Percentiles rank a stretch among this genome's conserved stretches.
Conservation (phyloP, 2,888 invertebrate genomes). For the Dasysyrphus albostriatus region DNA sequence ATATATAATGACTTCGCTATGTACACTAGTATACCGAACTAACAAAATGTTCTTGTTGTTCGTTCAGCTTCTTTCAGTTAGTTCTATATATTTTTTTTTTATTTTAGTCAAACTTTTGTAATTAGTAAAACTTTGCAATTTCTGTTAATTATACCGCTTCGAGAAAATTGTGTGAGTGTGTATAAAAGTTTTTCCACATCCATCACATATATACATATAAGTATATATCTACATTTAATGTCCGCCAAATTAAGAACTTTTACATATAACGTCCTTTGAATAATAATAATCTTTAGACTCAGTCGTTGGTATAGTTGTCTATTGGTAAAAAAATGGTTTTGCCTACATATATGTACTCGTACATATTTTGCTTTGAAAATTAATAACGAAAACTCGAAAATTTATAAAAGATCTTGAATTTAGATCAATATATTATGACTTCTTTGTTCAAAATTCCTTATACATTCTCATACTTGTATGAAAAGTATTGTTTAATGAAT, state of each 20-base stretch:
- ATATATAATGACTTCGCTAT: constrained; percentile 24
- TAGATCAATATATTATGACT: too few relatives aligned
- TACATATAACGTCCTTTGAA: constrained; percentile 50
- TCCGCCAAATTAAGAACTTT: constrained; percentile 57
- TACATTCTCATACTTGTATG: too few relatives aligned
- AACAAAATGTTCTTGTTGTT: constrained; percentile 68
- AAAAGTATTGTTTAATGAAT: too few relatives aligned
- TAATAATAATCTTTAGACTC: constrained; percentile 28
- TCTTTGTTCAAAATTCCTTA: too few relatives aligned
- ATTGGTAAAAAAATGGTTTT: neutral
- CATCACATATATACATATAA: constrained; percentile 16
- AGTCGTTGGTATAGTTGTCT: neutral
- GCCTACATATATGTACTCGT: too few relatives aligned
- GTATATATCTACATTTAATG: constrained; percentile 32
- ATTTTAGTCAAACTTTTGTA: constrained; percentile 67
- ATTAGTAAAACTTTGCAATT: constrained; percentile 74
- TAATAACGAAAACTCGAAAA: neutral
- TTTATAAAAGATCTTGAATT: neutral
- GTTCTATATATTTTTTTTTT: constrained; percentile 37
- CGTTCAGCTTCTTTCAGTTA: constrained; percentile 68
- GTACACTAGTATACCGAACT: constrained; percentile 58
- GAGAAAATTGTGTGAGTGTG: constrained; percentile 39
- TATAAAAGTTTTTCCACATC: constrained; percentile 27
- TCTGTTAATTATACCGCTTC: constrained; percentile 72
- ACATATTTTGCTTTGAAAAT: neutral